These are phyloP conservation scores for Podarcis cretensis DNA, from an alignment of 2,113 vertebrate species.

Conservation along the genomic window DNA sequence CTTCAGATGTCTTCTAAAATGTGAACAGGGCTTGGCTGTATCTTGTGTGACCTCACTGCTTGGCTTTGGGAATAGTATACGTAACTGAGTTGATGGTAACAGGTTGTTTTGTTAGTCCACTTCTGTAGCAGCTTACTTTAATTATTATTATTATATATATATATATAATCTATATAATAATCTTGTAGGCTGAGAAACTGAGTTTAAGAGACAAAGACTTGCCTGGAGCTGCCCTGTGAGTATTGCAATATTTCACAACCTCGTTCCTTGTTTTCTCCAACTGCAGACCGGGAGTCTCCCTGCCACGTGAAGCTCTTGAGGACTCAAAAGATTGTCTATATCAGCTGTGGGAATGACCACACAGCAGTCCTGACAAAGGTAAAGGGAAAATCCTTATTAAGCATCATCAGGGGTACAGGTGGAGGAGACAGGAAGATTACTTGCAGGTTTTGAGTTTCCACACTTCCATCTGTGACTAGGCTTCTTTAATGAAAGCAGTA, in stretches of 20 bases:
- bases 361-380: slow-evolving; percentile 96
- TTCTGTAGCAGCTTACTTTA: neutral
- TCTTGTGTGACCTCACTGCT: too few species aligned
- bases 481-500: neutral
- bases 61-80: too few species aligned
- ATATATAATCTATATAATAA: neutral
- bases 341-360: slow-evolving; percentile 93
- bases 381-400: slow-evolving; percentile 26
- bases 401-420: neutral
- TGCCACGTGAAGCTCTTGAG: slow-evolving; percentile 95
- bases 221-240: neutral
- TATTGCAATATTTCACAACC: neutral
- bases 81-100: too few species aligned
- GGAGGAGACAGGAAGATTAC: too few species aligned
- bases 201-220: neutral
- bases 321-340: slow-evolving; percentile 95
- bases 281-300: slow-evolving; percentile 90
- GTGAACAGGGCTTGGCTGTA: too few species aligned
- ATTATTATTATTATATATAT: too few species aligned
- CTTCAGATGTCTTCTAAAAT: too few species aligned
- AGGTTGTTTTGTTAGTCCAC: fast-evolving
- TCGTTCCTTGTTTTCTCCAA: neutral
- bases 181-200: neutral
- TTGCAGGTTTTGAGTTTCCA: neutral
- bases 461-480: neutral